Evolutionary conservation across 2,113 vertebrate species (phyloP).

Genomic region (Urocynchramus pylzowi): DNA sequence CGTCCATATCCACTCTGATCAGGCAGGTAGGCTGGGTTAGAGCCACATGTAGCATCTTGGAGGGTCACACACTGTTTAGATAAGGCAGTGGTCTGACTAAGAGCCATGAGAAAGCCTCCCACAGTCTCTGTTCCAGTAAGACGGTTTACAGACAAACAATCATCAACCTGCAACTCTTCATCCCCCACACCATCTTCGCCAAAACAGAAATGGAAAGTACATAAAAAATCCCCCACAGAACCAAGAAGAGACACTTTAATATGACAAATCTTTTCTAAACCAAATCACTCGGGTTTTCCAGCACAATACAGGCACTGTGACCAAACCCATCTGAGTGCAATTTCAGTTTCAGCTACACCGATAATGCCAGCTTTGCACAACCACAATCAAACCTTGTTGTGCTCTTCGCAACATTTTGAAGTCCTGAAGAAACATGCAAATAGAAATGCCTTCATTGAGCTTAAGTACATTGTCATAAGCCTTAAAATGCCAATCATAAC

Average conservation of each 20-base stretch:
- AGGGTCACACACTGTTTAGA: not conserved
- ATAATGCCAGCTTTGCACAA: not conserved
- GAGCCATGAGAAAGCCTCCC: constrained; percentile 14
- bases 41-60: not conserved
- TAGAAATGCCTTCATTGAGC: not conserved
- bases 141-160: constrained; percentile 43
- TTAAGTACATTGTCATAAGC: not conserved
- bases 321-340: not conserved
- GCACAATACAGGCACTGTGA: not conserved
- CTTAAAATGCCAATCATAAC: not conserved
- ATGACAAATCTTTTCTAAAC: not conserved
- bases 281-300: not conserved
- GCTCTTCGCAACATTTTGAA: not conserved
- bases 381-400: not conserved
- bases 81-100: constrained; percentile 12
- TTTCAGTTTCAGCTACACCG: not conserved
- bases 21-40: not conserved
- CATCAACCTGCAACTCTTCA: not conserved
- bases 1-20: not conserved
- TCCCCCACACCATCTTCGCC: not conserved
- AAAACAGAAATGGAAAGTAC: constrained; percentile 31
- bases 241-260: not conserved
- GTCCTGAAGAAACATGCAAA: not conserved
- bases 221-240: not conserved
- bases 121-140: not conserved